These are phyloP conservation scores for Vulpes ferrilata DNA, from an alignment of 2,113 vertebrate species.

Conservation along the genomic window DNA sequence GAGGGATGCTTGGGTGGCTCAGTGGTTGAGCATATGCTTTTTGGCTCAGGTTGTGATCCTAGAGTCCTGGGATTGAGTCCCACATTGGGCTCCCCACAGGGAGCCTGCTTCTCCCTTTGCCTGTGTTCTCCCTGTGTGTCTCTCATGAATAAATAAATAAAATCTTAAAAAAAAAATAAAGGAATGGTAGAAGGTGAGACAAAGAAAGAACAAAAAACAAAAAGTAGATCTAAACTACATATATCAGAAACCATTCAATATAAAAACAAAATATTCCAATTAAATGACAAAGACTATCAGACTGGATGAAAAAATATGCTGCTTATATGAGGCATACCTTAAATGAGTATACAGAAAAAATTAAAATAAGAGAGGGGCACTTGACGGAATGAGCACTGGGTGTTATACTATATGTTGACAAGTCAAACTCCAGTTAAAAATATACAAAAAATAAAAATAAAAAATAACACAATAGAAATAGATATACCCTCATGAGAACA, in stretches of 20 bases:
- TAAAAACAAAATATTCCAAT: neutral
- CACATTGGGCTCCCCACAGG: too few species aligned
- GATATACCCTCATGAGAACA: neutral
- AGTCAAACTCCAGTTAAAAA: too few species aligned
- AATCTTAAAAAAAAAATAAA: neutral
- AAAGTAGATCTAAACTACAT: neutral
- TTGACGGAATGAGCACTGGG: too few species aligned
- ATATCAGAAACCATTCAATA: neutral
- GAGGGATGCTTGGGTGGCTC: too few species aligned
- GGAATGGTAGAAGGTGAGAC: neutral
- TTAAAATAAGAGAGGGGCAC: neutral
- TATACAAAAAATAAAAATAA: neutral
- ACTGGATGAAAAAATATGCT: neutral
- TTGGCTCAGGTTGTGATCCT: too few species aligned
- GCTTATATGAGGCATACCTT: neutral
- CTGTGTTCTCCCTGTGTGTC: too few species aligned
- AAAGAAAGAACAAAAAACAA: neutral
- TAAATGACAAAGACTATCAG: neutral
- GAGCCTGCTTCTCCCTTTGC: too few species aligned
- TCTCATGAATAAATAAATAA: too few species aligned
- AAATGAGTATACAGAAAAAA: neutral
- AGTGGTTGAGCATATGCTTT: too few species aligned
- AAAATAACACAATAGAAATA: constrained; percentile 1
- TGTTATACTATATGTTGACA: too few species aligned
- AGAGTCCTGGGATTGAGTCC: too few species aligned